Base-by-base conservation (phyloP, 2,888 invertebrate species). In the Timandra comae region DNA sequence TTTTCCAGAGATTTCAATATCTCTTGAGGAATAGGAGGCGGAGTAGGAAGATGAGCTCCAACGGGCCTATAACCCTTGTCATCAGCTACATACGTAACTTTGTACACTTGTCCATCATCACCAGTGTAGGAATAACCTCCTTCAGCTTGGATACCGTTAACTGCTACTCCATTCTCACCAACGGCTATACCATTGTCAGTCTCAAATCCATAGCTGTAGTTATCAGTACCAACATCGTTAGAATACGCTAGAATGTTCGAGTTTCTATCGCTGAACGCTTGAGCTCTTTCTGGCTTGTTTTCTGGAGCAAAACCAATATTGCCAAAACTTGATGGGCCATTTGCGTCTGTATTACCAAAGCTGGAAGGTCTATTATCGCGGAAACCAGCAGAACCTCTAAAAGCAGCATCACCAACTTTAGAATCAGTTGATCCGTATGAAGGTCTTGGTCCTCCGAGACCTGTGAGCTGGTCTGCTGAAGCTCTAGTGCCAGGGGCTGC, bases 391-490 rank as follows among this genome's bases (percentile, higher is more conserved):
- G 56, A 38, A 7, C 50, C 56, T 46, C 49, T 64, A 34, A 85
- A 85, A 0, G 82, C 85, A 3, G 81, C 84, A 7, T 70, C 72
- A 11, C 85, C 85, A 7, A 85, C 85, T 64, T 74, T 85, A 1
- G 84, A 84, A 33, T 72, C 51, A 1, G 54, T 58, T 3, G 82
- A 84, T n/a, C 85, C 84, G 27, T 85, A 85, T 0, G 71, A 49
- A 2, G 49, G 43, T 43, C 82, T 69, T 1, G 77, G 57, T 3
- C 49, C 73, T 29, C 85, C 84, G 3, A 85, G 59, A 6, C 77
- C 81, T 2, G 69, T 63, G 20, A 48, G 38, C 26, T 65, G 69
- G 11, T 38, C 56, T 6, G 61, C 55, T 8, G 63, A 52, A 0
- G 72, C 53, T 42, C 82, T 70, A 2, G 69, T 78, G 0, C 79